Evolutionary conservation across 2,797 vertebrate species (phyloP), one percentile per base, ranked within the genome.

Genomic region (Pangasius djambal): DNA sequence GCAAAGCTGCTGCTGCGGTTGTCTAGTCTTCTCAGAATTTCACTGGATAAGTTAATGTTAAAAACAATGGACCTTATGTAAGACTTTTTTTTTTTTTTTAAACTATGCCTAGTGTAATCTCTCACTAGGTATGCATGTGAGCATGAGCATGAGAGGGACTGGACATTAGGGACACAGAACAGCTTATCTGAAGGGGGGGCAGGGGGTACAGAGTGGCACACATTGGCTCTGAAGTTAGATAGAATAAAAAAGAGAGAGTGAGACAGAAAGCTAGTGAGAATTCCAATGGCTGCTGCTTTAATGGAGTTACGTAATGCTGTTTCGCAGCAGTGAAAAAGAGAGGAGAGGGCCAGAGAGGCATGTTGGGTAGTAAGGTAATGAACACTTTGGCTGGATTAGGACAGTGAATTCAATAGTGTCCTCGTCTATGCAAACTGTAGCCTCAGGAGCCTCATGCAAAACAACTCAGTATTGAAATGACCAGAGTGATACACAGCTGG

Each of bases 371-470:
- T 91, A 67, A 88, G 52, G 86, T 89, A 88, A 95, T 89, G 90
- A 93, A 94, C 88, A 85, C 91, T 88, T 83, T 88, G 59, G 85
- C 92, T 92, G 67, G 74, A 67, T 91, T 90, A 89, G 86, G 89
- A 92, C 89, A 89, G 90, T 63, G 86, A 85, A 93, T 92, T 94
- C 94, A 94, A 92, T 93, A 94, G 89, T 91, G 88, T 90, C 93
- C 90, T 93, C 86, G 16, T 57, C 25, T 48, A 75, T 88, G 63
- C 57, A 37, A 86, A 84, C 40, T 75, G 50, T 87, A 84, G 88
- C 59, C 77, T 74, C 22, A 55, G 83, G 63, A 34, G 70, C 82
- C 79, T 77, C 48, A 44, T 89, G 87, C 91, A 92, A 83, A 91
- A 90, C 88, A 78, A 90, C 91, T 94, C 92, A 93, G 93, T 94